A percentile compares a stretch with the other conserved stretches of the same genome.
phyloP scores from a whole-genome alignment of 2,113 vertebrate species.

The Potamarius usumacintae region DNA sequence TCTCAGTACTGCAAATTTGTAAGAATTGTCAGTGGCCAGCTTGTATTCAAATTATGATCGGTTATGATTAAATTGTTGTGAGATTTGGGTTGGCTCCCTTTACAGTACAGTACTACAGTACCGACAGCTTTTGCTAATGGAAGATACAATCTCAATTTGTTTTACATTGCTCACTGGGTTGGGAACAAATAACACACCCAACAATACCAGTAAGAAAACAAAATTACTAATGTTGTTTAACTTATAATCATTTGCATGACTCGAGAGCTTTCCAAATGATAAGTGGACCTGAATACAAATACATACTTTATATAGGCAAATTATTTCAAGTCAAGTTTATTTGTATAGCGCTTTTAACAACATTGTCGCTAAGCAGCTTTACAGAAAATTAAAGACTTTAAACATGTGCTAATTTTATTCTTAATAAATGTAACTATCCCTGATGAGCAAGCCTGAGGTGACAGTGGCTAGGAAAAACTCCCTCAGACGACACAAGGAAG shows the following conservation, averaged over 20 bases:
- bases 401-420: too few relatives aligned
- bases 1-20: not conserved
- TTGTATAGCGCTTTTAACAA: too few relatives aligned
- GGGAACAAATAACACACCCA: not conserved
- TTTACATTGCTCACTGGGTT: not conserved
- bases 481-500: too few relatives aligned
- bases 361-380: too few relatives aligned
- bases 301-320: too few relatives aligned
- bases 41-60: not conserved
- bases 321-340: too few relatives aligned
- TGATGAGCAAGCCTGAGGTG: too few relatives aligned
- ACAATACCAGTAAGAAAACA: not conserved
- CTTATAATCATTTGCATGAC: too few relatives aligned
- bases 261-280: not conserved
- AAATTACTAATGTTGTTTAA: not conserved
- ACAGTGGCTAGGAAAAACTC: too few relatives aligned
- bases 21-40: not conserved
- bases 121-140: not conserved
- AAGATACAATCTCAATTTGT: not conserved
- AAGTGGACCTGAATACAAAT: not conserved
- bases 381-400: too few relatives aligned
- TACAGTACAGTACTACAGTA: not conserved
- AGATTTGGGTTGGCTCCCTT: not conserved
- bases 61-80: not conserved
- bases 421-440: too few relatives aligned